Conservation (phyloP, 2,888 invertebrate species). For the Scelioninae gen. 1 region DNA sequence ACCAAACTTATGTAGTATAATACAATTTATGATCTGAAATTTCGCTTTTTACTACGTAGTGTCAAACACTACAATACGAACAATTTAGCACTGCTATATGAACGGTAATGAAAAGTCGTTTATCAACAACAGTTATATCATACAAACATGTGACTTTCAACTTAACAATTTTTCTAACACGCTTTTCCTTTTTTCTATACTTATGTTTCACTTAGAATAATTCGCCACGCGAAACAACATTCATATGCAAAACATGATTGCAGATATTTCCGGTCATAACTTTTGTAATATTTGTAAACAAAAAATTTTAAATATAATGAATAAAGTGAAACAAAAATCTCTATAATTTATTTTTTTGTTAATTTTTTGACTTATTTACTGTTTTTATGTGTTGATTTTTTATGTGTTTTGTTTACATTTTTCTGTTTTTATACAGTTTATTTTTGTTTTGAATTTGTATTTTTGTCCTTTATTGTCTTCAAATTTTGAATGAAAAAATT, state of each 20-base stretch:
- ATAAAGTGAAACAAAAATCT: too few relatives aligned
- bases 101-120: constrained; percentile 52
- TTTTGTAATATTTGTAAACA: neutral
- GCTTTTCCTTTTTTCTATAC: constrained; percentile 14
- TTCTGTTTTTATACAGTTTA: too few relatives aligned
- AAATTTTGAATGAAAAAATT: too few relatives aligned
- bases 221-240: neutral
- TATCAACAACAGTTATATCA: constrained; percentile 47
- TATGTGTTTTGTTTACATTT: neutral
- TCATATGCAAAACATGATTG: neutral
- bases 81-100: constrained; percentile 51
- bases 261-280: constrained; percentile 10
- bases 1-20: constrained; percentile 52
- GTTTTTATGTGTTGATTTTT: neutral
- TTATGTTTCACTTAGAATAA: constrained; percentile 6
- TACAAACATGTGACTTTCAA: constrained; percentile 28
- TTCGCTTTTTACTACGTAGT: constrained; percentile 47
- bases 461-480: too few relatives aligned
- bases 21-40: constrained; percentile 62
- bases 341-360: too few relatives aligned
- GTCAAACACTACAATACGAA: constrained; percentile 42
- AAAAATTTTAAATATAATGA: too few relatives aligned
- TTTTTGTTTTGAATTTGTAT: too few relatives aligned
- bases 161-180: constrained; percentile 16
- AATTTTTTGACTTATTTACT: too few relatives aligned